Percentiles rank a stretch among this genome's conserved stretches.
phyloP scores from a whole-genome alignment of 1,140 invertebrate species.

The Tetragnatha versicolor region DNA sequence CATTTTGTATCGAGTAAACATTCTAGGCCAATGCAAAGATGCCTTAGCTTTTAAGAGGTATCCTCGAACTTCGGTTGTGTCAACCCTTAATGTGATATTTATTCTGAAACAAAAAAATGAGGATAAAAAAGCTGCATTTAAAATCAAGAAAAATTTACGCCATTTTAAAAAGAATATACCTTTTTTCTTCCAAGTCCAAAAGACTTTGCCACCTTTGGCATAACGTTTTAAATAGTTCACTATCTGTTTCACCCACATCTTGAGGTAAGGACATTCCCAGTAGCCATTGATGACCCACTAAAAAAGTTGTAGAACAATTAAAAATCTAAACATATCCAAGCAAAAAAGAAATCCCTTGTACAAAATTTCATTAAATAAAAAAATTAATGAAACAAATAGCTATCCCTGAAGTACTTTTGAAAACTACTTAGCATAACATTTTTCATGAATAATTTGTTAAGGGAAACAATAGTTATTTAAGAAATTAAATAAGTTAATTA shows the following conservation, averaged over 20 bases:
- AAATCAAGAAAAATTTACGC: neutral
- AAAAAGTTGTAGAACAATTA: neutral
- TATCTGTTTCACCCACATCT: conserved; percentile 71
- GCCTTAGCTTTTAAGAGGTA: conserved; percentile 76
- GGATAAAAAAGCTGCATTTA: neutral
- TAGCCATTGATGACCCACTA: conserved; percentile 75
- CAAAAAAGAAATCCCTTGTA: no score
- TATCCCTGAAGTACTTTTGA: no score
- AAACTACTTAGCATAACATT: no score
- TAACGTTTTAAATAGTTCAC: conserved; percentile 68
- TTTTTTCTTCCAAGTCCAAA: conserved; percentile 49
- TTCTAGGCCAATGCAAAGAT: conserved; percentile 76
- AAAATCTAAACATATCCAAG: no score
- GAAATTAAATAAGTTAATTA: no score
- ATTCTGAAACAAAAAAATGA: conserved; percentile 63
- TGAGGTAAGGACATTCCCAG: conserved; percentile 73
- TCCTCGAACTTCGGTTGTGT: conserved; percentile 77
- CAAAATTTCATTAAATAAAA: no score
- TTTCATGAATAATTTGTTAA: no score
- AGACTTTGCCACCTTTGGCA: conserved; percentile 56
- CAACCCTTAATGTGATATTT: conserved; percentile 77
- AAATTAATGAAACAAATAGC: no score
- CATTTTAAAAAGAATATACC: conserved; percentile 20
- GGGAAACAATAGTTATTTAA: no score
- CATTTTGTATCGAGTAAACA: conserved; percentile 67